These are phyloP conservation scores for Cydia strobilella DNA, from an alignment of 1,140 invertebrate species.

Conservation along the genomic window DNA sequence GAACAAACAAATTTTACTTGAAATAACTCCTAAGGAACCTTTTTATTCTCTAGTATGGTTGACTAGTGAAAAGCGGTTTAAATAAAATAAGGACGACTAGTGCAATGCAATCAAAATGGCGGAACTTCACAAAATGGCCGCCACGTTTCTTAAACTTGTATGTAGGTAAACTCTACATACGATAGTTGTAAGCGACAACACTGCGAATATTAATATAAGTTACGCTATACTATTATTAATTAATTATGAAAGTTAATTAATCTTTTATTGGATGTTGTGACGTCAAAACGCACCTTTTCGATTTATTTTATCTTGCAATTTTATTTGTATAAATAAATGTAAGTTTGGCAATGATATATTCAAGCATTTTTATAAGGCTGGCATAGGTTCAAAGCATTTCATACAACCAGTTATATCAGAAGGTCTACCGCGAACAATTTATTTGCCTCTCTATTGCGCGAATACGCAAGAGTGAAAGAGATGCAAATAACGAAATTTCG, in stretches of 20 bases:
- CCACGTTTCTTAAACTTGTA: conserved; percentile 41
- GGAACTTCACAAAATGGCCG: conserved; percentile 31
- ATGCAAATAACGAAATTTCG: no score
- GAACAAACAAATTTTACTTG: not conserved
- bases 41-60: not conserved
- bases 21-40: not conserved
- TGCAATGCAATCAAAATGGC: conserved; percentile 40
- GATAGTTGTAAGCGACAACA: conserved; percentile 61
- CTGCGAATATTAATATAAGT: conserved; percentile 75
- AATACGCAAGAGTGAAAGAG: no score
- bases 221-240: conserved; percentile 52
- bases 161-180: conserved; percentile 54
- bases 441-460: no score
- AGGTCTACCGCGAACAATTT: no score
- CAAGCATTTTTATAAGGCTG: conserved; percentile 58
- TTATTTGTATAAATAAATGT: conserved; percentile 32
- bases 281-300: conserved; percentile 57
- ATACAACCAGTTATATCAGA: conserved; percentile 46
- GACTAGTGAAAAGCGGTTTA: conserved; percentile 6
- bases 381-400: conserved; percentile 47
- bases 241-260: conserved; percentile 51
- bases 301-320: conserved; percentile 38
- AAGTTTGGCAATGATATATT: conserved; percentile 30
- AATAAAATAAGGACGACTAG: not conserved
- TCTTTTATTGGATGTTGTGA: conserved; percentile 68